Evolutionary conservation across 1,140 invertebrate species (phyloP).

Genomic region (Gryon sp.): DNA sequence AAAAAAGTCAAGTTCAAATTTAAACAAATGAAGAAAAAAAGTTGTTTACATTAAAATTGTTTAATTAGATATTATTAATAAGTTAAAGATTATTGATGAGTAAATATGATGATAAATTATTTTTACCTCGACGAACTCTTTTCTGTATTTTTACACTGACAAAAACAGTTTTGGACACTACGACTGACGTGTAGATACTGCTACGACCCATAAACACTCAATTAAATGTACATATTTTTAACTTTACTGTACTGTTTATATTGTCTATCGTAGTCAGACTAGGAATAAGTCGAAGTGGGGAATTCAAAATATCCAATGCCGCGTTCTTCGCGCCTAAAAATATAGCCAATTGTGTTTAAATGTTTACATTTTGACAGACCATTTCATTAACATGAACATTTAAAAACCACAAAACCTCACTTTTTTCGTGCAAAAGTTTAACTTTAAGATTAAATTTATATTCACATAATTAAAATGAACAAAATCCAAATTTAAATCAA

Average conservation of each 20-base stretch:
- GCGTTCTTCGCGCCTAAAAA: conserved; percentile 38
- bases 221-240: conserved; percentile 62
- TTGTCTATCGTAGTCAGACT: conserved; percentile 44
- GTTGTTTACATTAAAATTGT: too few relatives aligned
- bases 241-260: conserved; percentile 54
- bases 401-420: too few relatives aligned
- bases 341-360: conserved; percentile 38
- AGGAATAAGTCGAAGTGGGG: conserved; percentile 37
- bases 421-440: too few relatives aligned
- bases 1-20: too few relatives aligned
- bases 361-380: conserved; percentile 30
- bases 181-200: conserved; percentile 44
- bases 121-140: not conserved
- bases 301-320: conserved; percentile 40
- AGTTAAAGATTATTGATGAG: too few relatives aligned
- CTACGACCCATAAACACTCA: conserved; percentile 57
- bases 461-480: too few relatives aligned
- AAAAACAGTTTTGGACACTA: conserved; percentile 29
- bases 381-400: conserved; percentile 1
- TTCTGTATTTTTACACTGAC: conserved; percentile 26
- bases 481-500: too few relatives aligned
- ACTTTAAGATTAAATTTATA: too few relatives aligned
- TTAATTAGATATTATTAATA: too few relatives aligned
- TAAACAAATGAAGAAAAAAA: too few relatives aligned
- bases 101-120: not conserved